Conservation (phyloP, 1,140 invertebrate species). For the Sitodiplosis mosellana region DNA sequence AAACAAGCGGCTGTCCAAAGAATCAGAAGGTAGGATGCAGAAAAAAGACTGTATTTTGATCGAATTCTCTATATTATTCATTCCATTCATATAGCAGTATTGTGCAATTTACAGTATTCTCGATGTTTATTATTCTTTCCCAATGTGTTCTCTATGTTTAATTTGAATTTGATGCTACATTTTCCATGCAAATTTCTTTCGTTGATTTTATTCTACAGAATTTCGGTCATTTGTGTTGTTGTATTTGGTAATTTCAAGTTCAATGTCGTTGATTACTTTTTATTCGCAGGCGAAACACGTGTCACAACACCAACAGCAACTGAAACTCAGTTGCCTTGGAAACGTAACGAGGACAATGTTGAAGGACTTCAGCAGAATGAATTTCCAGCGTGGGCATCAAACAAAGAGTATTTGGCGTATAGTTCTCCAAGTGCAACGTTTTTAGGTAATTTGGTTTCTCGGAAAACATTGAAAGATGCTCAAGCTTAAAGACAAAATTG, state of each 20-base stretch:
- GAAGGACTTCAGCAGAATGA: slow-evolving; percentile 67
- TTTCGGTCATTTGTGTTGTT: too few relatives aligned
- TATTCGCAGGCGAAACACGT: slow-evolving; percentile 15
- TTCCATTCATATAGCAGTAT: too few relatives aligned
- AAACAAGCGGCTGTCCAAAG: slow-evolving; percentile 22
- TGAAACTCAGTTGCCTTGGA: slow-evolving; percentile 76
- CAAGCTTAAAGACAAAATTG: background rate
- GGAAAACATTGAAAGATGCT: background rate
- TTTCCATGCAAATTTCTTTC: too few relatives aligned
- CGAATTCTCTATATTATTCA: too few relatives aligned
- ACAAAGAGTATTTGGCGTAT: slow-evolving; percentile 82
- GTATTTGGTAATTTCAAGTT: background rate
- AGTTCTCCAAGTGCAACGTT: slow-evolving; percentile 80
- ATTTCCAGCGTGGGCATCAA: slow-evolving; percentile 80
- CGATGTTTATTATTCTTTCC: too few relatives aligned
- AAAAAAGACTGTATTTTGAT: too few relatives aligned
- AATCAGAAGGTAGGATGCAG: slow-evolving; percentile 26
- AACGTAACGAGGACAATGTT: slow-evolving; percentile 51
- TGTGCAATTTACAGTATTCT: too few relatives aligned
- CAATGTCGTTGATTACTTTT: background rate
- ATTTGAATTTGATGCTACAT: too few relatives aligned
- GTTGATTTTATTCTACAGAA: too few relatives aligned
- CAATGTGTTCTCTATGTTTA: too few relatives aligned
- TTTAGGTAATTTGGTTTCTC: slow-evolving; percentile 39
- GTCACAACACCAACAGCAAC: slow-evolving; percentile 68